Base-by-base conservation (phyloP, 2,888 invertebrate species). In the Diarsia dahlii region DNA sequence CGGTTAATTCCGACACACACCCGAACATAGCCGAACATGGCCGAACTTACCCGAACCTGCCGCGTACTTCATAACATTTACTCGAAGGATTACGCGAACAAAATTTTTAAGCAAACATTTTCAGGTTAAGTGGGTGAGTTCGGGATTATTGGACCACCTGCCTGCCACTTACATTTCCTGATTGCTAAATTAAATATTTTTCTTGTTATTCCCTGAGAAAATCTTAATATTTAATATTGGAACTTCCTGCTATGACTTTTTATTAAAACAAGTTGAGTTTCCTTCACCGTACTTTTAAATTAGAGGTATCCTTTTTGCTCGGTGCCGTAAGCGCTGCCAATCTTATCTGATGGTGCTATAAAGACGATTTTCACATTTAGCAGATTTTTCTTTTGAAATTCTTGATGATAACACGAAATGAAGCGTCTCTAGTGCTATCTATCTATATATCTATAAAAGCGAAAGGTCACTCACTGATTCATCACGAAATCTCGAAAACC, bases 21-120 rank as follows among this genome's bases (percentile, higher is more conserved):
- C 80, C 67, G 71, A 28, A 28, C 28, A 28, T 28, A 28, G 28
- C 80, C 67, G 71, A 78, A 52, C 56, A 67, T 67, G 58, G 46
- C 71, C 82, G 76, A 76, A 66, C 63, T 48, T 48, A 48, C 39
- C 28, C 84, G 84, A 84, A 58, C 45, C 23, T 10, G 15, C n/a
- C n/a, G 48, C 15, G 63, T 15, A 46, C 28, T 67, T 52, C 46
- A 54, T 80, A 46, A 71, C 56, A 81, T 70, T 79, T 70, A 64
- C 50, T 65, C 62, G 67, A 73, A 72, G 62, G 69, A 80, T 71
- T 84, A 71, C 50, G 50, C 3, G 34, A 66, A 81, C 45, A 62
- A 81, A 62, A 65, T 34, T 50, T 56, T 58, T 72, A 80, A 77
- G 64, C 56, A 39, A 81, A 75, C 45, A 65, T 75, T 84, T 82